Evolutionary conservation across 1,140 invertebrate genomes (phyloP).

Genomic region (Rhyacophila brunnea): DNA sequence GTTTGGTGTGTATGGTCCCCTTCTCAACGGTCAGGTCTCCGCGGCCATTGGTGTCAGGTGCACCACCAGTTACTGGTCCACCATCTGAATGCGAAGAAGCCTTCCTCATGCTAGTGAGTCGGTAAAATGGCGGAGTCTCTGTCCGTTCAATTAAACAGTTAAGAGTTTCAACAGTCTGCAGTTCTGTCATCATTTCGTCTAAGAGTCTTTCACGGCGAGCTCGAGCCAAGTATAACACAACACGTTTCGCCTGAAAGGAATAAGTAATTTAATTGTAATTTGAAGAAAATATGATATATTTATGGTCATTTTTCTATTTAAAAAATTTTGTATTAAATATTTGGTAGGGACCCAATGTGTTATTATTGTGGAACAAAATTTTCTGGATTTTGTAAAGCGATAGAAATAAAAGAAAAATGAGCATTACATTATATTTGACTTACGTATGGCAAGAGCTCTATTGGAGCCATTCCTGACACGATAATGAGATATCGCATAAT

Average conservation of each 20-base stretch:
- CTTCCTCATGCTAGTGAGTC: conserved; percentile 87
- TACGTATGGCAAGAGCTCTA: conserved; percentile 86
- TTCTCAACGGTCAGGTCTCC: conserved; percentile 68
- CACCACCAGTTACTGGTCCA: conserved; percentile 47
- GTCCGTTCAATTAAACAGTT: conserved; percentile 94
- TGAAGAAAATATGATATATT: background rate
- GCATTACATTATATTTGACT: conserved; percentile 44
- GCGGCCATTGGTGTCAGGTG: conserved; percentile 47
- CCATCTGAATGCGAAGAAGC: conserved; percentile 82
- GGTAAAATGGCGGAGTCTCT: conserved; percentile 96
- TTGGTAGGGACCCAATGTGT: too few species aligned
- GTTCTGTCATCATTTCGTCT: conserved; percentile 95
- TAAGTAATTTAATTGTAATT: conserved; percentile 6
- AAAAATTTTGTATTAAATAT: too few species aligned
- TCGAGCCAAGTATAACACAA: conserved; percentile 88
- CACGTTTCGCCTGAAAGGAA: conserved; percentile 81
- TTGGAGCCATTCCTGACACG: conserved; percentile 91
- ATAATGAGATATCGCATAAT: conserved; percentile 98
- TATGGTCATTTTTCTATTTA: too few species aligned
- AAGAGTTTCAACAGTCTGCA: conserved; percentile 93
- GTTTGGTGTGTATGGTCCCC: conserved; percentile 94
- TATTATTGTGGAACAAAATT: too few species aligned
- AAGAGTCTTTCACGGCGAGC: conserved; percentile 87
- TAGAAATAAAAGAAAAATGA: background rate
- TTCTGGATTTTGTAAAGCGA: background rate